phyloP scores from a whole-genome alignment of 2,113 vertebrate species.

The Hypanus sabinus region DNA sequence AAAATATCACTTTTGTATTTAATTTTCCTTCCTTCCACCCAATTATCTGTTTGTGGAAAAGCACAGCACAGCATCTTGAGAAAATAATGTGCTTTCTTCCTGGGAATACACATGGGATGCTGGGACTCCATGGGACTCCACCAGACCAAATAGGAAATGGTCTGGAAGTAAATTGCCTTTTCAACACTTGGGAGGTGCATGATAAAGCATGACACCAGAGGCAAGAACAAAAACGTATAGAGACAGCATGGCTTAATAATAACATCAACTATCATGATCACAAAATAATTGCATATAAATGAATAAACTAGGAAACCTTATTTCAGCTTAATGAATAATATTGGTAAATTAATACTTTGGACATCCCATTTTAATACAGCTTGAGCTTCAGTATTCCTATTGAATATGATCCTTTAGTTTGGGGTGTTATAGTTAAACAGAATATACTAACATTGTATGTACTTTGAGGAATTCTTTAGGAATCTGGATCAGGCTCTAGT shows the following conservation, averaged over 20 bases:
- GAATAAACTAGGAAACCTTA: neutral
- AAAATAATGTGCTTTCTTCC: neutral
- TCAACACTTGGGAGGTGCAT: neutral
- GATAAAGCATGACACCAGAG: neutral
- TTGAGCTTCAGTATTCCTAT: neutral
- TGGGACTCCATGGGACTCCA: neutral
- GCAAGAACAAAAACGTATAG: neutral
- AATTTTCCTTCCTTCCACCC: neutral
- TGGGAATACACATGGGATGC: neutral
- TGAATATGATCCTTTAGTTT: neutral
- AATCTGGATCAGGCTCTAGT: neutral
- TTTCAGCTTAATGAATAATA: neutral
- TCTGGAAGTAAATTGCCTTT: neutral
- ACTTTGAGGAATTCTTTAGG: neutral
- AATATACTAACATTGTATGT: neutral
- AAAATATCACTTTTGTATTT: constrained; percentile 16
- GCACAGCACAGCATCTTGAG: neutral
- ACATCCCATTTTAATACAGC: neutral
- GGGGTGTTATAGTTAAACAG: neutral
- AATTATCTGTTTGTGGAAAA: neutral
- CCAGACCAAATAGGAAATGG: neutral
- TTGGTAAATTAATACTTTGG: neutral
- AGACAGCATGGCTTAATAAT: neutral
- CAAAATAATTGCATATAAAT: neutral
- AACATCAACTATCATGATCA: neutral